Percentiles rank a stretch among this genome's conserved stretches.
Conservation (phyloP, 2,113 vertebrate genomes). For the Tilapia sparmanii region DNA sequence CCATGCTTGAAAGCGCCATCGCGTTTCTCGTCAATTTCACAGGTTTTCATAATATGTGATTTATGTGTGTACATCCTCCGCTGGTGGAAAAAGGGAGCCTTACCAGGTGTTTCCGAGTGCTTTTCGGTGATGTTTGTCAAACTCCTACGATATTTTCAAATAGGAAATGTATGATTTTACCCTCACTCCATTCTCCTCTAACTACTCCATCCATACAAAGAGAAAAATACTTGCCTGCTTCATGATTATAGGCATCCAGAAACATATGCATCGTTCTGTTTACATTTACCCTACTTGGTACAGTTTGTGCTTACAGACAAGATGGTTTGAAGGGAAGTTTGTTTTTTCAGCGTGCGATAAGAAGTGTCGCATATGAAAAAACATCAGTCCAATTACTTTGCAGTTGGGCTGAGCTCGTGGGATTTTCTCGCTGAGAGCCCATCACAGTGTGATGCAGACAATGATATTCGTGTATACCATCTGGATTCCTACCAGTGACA, state of each 20-base stretch:
- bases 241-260: slow-evolving; percentile 20
- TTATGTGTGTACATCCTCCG: not conserved
- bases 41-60: slow-evolving; percentile 23
- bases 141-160: not conserved
- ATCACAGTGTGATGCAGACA: not conserved
- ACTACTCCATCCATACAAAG: not conserved
- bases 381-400: slow-evolving; percentile 32
- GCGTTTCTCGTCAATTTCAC: slow-evolving; percentile 14
- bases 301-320: not conserved
- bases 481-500: slow-evolving; percentile 32
- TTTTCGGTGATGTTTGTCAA: not conserved
- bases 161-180: not conserved
- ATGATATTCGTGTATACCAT: slow-evolving; percentile 20
- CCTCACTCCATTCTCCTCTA: not conserved
- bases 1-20: not conserved
- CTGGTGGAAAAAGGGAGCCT: not conserved
- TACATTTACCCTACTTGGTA: not conserved
- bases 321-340: slow-evolving; percentile 16
- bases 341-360: slow-evolving; percentile 13
- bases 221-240: slow-evolving; percentile 6
- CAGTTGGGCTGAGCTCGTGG: not conserved
- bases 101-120: not conserved
- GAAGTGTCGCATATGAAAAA: slow-evolving; percentile 2
- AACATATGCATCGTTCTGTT: slow-evolving; percentile 22
- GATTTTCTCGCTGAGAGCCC: slow-evolving; percentile 5